phyloP scores from a whole-genome alignment of 2,888 invertebrate species.

The Lydus trimaculatus region DNA sequence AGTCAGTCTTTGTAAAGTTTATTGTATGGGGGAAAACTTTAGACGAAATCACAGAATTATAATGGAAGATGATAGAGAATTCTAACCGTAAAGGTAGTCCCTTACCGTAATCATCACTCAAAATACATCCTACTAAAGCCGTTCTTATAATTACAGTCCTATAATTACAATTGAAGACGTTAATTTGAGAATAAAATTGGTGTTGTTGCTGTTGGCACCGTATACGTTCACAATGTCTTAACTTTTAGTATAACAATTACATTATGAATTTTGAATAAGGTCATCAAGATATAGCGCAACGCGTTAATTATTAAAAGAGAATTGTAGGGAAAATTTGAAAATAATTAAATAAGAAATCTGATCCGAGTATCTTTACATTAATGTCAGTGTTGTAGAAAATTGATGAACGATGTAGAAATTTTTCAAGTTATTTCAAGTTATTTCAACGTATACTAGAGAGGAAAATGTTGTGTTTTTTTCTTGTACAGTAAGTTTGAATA shows the following conservation, averaged over 20 bases:
- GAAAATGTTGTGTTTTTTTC: not conserved
- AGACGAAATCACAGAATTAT: not conserved
- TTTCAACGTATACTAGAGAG: too few species aligned
- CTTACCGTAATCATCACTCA: not conserved
- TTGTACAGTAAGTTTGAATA: not conserved
- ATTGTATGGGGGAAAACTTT: not conserved
- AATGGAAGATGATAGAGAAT: not conserved
- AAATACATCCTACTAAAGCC: not conserved
- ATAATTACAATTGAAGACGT: conserved; percentile 1
- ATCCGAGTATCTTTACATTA: too few species aligned
- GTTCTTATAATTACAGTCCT: not conserved
- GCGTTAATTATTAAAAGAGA: not conserved
- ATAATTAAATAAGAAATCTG: too few species aligned
- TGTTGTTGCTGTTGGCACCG: not conserved
- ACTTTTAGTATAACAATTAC: not conserved
- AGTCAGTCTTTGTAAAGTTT: not conserved
- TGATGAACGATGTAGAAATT: not conserved
- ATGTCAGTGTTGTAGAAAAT: not conserved
- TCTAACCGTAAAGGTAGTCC: not conserved
- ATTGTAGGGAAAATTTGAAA: not conserved
- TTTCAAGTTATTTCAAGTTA: not conserved
- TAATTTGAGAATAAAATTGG: conserved; percentile 1
- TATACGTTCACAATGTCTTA: not conserved
- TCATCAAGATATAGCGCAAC: not conserved
- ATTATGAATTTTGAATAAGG: not conserved